A percentile compares a stretch with the other conserved stretches of the same genome.
These are phyloP conservation scores for Chaetops frenatus DNA, from an alignment of 2,113 vertebrate species.

Conservation along the genomic window DNA sequence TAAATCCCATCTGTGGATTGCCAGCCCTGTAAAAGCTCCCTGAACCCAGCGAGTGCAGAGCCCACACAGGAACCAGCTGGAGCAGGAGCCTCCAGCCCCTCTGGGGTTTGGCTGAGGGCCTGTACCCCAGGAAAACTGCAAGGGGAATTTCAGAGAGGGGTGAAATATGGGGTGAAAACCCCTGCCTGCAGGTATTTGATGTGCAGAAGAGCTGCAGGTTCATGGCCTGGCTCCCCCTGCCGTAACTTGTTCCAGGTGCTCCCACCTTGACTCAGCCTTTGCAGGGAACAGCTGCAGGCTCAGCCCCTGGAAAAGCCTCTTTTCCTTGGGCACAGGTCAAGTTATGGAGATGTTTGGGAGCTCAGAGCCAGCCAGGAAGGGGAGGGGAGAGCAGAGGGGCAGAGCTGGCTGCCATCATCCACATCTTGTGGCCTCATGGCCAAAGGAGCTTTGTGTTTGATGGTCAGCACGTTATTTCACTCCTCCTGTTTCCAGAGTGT, in stretches of 20 bases:
- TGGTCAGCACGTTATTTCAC: neutral
- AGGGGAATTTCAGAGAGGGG: neutral
- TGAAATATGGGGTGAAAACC: neutral
- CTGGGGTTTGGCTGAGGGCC: neutral
- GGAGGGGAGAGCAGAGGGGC: neutral
- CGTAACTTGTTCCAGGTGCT: neutral
- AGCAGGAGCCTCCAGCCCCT: neutral
- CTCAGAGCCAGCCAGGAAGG: neutral
- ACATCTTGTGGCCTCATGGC: rapidly evolving
- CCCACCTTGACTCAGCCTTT: neutral
- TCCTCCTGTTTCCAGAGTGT: neutral
- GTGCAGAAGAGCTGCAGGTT: neutral
- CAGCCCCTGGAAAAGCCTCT: neutral
- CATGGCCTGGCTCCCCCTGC: neutral
- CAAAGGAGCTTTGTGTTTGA: neutral
- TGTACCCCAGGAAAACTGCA: neutral
- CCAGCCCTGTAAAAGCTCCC: neutral
- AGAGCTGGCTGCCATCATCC: neutral
- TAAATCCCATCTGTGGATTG: neutral
- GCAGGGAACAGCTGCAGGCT: neutral
- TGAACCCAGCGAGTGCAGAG: neutral
- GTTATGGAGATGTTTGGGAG: neutral
- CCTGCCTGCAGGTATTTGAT: neutral
- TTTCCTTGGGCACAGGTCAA: neutral
- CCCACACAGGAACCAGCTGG: neutral